phyloP scores from a whole-genome alignment of 2,888 invertebrate species.

The Scaptodrosophila latifasciaeformis region DNA sequence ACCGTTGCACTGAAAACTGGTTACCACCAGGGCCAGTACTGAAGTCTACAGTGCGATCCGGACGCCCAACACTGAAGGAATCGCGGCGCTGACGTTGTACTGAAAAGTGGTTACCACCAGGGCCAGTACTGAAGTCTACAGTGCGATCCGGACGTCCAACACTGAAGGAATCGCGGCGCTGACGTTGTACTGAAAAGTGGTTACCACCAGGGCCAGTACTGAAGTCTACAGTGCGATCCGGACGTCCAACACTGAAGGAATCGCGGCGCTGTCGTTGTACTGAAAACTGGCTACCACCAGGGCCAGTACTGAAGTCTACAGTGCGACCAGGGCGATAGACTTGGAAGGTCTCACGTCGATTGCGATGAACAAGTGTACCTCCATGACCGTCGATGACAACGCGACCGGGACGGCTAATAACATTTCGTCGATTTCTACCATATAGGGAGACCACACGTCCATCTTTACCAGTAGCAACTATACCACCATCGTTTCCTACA shows the following conservation, averaged over 20 bases:
- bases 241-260: neutral
- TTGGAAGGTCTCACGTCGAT: neutral
- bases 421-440: neutral
- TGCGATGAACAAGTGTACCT: neutral
- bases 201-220: conserved; percentile 10
- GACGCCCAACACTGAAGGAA: conserved; percentile 7
- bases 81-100: conserved; percentile 20
- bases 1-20: conserved; percentile 1
- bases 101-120: conserved; percentile 2
- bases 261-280: conserved; percentile 5
- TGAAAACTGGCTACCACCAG: conserved; percentile 15
- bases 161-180: conserved; percentile 20
- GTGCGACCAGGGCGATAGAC: conserved; percentile 19
- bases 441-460: conserved; percentile 18
- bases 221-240: conserved; percentile 29
- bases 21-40: conserved; percentile 7
- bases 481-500: neutral
- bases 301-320: conserved; percentile 15
- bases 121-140: conserved; percentile 3
- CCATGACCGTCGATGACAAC: neutral
- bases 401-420: neutral
- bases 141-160: conserved; percentile 11
- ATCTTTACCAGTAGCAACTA: conserved; percentile 6
- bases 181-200: conserved; percentile 19
- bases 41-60: conserved; percentile 11